These are phyloP conservation scores for Caenorhabditis becei DNA, from an alignment of 2,888 invertebrate genomes.

Conservation along the genomic window DNA sequence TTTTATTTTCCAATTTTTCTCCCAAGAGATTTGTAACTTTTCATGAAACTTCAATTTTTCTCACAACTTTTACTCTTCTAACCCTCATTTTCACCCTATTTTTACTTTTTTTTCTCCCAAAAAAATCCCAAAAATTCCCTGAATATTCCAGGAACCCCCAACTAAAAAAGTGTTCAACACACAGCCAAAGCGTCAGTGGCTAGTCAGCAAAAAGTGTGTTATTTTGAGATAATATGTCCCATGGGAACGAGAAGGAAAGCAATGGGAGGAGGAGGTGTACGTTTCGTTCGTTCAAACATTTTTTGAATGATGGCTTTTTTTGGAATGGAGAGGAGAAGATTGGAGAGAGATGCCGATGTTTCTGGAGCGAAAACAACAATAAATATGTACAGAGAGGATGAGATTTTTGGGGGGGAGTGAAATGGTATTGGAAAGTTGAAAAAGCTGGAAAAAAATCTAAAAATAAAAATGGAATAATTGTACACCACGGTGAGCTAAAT, in stretches of 20 bases:
- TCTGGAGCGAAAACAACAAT: not conserved
- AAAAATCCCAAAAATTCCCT: not conserved
- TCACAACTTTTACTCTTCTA: not conserved
- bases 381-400: no score
- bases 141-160: no score
- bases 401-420: no score
- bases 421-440: no score
- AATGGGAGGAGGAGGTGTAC: not conserved
- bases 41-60: constrained; percentile 31
- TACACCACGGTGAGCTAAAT: no score
- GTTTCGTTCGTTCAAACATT: constrained; percentile 15
- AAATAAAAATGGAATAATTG: no score
- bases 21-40: constrained; percentile 24
- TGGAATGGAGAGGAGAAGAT: not conserved
- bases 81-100: not conserved
- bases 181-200: not conserved
- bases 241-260: constrained; percentile 14
- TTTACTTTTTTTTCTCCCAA: not conserved
- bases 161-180: not conserved
- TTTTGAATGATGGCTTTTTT: constrained; percentile 23
- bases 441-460: no score
- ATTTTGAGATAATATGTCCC: constrained; percentile 59
- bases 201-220: constrained; percentile 37
- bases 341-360: not conserved
- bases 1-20: constrained; percentile 10